Evolutionary conservation across 2,113 vertebrate species (phyloP), one percentile per base, ranked within the genome.

Genomic region (Tauraco erythrolophus): DNA sequence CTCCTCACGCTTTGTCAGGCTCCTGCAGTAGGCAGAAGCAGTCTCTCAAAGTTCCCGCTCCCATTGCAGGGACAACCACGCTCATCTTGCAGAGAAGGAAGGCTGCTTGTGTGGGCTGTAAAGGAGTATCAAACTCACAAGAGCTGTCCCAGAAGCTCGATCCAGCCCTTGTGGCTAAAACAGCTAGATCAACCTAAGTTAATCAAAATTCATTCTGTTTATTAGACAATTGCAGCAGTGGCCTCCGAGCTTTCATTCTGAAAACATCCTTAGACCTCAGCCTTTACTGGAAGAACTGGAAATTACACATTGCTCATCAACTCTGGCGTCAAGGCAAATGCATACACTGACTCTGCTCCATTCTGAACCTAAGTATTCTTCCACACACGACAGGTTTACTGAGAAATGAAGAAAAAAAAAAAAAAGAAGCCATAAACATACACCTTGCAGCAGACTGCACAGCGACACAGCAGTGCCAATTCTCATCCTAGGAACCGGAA

Each of bases 281-380:
- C 6, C 37, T 62, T 68, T 37, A 80, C 22, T 65, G 25, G 39
- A 80, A 77, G 11, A 74, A 86, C 33, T 45, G 41, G 62, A 66
- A 95, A 81, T 70, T 31, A 65, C 10, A 41, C 7, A 41, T 13
- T 45, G 35, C n/a, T 50, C 45, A 39, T 50, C 37, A 83, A 4
- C 14, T 39, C 13, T 33, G 10, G 14, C 23, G n/a, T 17, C 9
- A 13, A 88, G 17, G 18, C 43, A 50, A 91, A 54, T 18, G 25
- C 0, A 0, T 12, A 45, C 1, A 1, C 30, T 18, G 6, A 28
- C 21, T 66, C 70, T 61, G 19, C 33, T 76, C 48, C 22, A 18
- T 24, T 72, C 39, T 30, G 23, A 79, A 84, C 14, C 7, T 1
- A 64, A 71, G 7, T 8, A 19, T 43, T 46, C 39, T 74, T 39